Percentiles rank a stretch among this genome's conserved stretches.
Evolutionary conservation across 2,797 vertebrate genomes (phyloP).

Genomic region (Gouania willdenowi): DNA sequence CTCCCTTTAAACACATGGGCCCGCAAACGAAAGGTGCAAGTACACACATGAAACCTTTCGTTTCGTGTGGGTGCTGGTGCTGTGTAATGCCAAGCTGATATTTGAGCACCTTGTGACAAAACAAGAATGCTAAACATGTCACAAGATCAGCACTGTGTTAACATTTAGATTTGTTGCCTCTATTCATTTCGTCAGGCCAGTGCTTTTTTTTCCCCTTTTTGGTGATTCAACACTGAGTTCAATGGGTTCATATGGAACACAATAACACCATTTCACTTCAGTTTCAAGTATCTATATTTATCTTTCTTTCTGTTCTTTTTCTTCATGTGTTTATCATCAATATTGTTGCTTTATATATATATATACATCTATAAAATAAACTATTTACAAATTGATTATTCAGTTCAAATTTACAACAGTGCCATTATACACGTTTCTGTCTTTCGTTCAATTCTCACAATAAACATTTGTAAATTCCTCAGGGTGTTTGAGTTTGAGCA

Average conservation of each 20-base stretch:
- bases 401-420: too few relatives aligned
- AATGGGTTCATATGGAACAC: conserved; percentile 36
- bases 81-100: conserved; percentile 26
- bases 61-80: conserved; percentile 29
- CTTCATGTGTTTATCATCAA: too few relatives aligned
- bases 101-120: conserved; percentile 32
- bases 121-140: conserved; percentile 18
- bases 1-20: conserved; percentile 5
- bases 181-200: too few relatives aligned
- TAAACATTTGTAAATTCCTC: conserved; percentile 65
- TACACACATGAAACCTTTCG: conserved; percentile 21
- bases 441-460: conserved; percentile 33
- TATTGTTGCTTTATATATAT: too few relatives aligned
- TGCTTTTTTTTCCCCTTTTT: too few relatives aligned
- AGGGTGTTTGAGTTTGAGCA: conserved; percentile 61
- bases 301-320: too few relatives aligned
- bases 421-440: conserved; percentile 45
- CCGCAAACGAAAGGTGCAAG: conserved; percentile 15
- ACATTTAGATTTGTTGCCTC: too few relatives aligned
- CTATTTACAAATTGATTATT: conserved; percentile 45
- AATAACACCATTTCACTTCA: too few relatives aligned
- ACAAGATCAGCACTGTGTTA: conserved; percentile 9
- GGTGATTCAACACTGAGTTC: conserved; percentile 35
- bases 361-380: conserved; percentile 8
- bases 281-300: too few relatives aligned